Percentiles rank a stretch among this genome's conserved stretches.
Conservation (phyloP, 2,797 vertebrate genomes). For the Chromobotia macracanthus region DNA sequence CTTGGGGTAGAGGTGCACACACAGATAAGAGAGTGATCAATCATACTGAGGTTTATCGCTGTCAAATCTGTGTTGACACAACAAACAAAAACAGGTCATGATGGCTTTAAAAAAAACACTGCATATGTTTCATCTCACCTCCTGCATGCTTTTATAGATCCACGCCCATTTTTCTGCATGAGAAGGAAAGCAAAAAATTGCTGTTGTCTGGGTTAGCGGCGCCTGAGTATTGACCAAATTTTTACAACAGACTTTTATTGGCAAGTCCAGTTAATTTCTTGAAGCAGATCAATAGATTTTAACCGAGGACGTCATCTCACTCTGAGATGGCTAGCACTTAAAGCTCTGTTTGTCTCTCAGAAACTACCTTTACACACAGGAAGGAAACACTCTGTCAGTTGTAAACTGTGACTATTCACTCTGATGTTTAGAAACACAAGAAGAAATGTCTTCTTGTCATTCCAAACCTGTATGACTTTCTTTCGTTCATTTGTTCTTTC, state of each 20-base stretch:
- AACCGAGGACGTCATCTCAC: slow-evolving; percentile 77
- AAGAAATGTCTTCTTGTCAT: background rate
- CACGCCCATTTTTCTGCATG: slow-evolving; percentile 14
- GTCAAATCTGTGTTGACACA: slow-evolving; percentile 26
- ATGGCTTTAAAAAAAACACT: slow-evolving; percentile 12
- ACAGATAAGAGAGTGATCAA: slow-evolving; percentile 30
- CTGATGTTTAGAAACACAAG: slow-evolving; percentile 11
- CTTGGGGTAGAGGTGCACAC: slow-evolving; percentile 2
- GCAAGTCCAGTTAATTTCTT: slow-evolving; percentile 81
- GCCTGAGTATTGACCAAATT: slow-evolving; percentile 77
- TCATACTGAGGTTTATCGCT: slow-evolving; percentile 20
- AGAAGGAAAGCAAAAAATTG: slow-evolving; percentile 29
- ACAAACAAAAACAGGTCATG: slow-evolving; percentile 35
- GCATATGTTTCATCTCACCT: background rate
- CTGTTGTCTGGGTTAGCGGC: slow-evolving; percentile 61
- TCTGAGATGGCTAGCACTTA: slow-evolving; percentile 63
- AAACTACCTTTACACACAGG: slow-evolving; percentile 29
- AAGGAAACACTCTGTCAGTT: slow-evolving; percentile 52
- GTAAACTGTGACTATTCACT: slow-evolving; percentile 17
- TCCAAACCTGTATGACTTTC: no score
- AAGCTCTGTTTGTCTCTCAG: slow-evolving; percentile 67
- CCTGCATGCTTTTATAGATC: background rate
- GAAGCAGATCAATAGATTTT: slow-evolving; percentile 74
- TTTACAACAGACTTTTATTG: slow-evolving; percentile 79
- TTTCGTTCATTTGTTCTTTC: no score